phyloP scores from a whole-genome alignment of 1,140 invertebrate genomes.

The Oncopeltus fasciatus region DNA sequence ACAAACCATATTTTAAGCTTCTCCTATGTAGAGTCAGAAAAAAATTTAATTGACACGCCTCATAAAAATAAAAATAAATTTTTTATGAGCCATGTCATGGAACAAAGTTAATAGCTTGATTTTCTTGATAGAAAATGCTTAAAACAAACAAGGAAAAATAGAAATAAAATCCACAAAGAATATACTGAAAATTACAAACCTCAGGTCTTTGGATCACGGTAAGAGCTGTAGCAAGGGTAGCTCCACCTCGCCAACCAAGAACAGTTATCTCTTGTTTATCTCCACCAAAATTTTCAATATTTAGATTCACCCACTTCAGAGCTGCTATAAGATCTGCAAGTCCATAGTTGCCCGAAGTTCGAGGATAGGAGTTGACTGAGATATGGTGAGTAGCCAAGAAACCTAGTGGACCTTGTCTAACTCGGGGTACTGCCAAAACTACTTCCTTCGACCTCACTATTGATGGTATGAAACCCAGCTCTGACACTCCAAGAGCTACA shows the following conservation, averaged over 20 bases:
- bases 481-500: slow-evolving; percentile 63
- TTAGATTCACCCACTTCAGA: slow-evolving; percentile 63
- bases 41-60: too few species aligned
- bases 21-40: too few species aligned
- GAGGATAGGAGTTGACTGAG: slow-evolving; percentile 49
- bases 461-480: slow-evolving; percentile 29
- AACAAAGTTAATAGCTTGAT: too few species aligned
- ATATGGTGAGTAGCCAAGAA: slow-evolving; percentile 58
- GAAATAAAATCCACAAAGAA: background rate
- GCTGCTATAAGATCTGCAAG: slow-evolving; percentile 62
- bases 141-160: background rate
- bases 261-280: slow-evolving; percentile 57
- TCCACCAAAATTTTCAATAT: slow-evolving; percentile 70
- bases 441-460: slow-evolving; percentile 48
- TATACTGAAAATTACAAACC: slow-evolving; percentile 9
- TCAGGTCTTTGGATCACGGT: slow-evolving; percentile 36
- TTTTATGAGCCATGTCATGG: too few species aligned
- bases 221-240: slow-evolving; percentile 57
- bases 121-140: background rate
- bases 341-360: slow-evolving; percentile 73
- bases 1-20: too few species aligned
- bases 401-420: slow-evolving; percentile 47
- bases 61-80: too few species aligned
- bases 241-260: slow-evolving; percentile 65
- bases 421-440: slow-evolving; percentile 69